Evolutionary conservation across 2,888 invertebrate genomes (phyloP), one percentile per base, ranked within the genome.

Genomic region (Eupeodes latifasciatus): DNA sequence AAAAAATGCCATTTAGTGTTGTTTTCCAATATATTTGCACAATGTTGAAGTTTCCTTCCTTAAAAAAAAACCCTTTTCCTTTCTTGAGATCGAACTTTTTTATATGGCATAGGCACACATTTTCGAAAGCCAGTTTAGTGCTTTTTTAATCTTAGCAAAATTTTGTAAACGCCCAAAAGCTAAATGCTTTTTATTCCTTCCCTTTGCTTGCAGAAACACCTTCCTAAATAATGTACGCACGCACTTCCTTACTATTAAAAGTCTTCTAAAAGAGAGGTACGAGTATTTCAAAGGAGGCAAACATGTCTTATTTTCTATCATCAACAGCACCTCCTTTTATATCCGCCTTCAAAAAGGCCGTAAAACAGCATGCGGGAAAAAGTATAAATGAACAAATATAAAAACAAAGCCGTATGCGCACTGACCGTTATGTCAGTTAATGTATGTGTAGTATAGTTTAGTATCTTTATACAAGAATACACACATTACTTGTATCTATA

Each of bases 401-500:
- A 57, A 75, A 49, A 62, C 36, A 66, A 64, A 77, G 44, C 36
- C n/a, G 14, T 62, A 69, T 57, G 67, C 69, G 57, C 44, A 9
- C 7, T 3, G 7, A 40, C 81, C 85, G 85, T 81, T 85, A 88
- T 84, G 69, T 81, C 81, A 74, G 74, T 80, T 72, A 59, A 85
- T 71, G 71, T 80, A 55, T 85, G 40, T 71, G 47, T 40, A 40
- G 40, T 57, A 55, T 34, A 27, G 27, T 27, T 27, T 27, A 27
- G 27, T 27, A 27, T 27, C 27, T 27, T 27, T 27, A n/a, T 0
- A 34, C 1, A 6, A 40, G 40, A 40, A 40, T 40, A 36, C 34
- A 53, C 81, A 78, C 78, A 78, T 85, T 78, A 72, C 81, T 81
- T 88, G 85, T 71, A 81, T 75, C 81, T 85, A 81, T 76, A 62